These are phyloP conservation scores for Nanorana parkeri DNA, from an alignment of 2,113 vertebrate species.

Conservation along the genomic window DNA sequence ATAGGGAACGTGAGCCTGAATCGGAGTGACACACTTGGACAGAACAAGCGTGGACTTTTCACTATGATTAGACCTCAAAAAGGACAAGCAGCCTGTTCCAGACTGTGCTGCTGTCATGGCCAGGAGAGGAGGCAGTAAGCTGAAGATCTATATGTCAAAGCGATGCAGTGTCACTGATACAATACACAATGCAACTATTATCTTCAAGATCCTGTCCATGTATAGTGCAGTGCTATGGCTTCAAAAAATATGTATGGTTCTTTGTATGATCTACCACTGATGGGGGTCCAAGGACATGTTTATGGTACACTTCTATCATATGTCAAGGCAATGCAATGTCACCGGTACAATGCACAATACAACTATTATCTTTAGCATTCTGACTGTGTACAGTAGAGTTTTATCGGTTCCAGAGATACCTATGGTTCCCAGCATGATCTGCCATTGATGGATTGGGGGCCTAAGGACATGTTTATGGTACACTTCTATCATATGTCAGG, in stretches of 20 bases:
- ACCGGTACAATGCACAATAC: slow-evolving; percentile 23
- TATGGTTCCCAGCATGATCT: neutral
- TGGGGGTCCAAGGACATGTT: neutral
- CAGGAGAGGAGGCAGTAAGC: neutral
- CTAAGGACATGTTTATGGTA: neutral
- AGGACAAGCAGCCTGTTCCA: slow-evolving; percentile 38
- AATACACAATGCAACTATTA: slow-evolving; percentile 33
- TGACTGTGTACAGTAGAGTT: neutral
- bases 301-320: neutral
- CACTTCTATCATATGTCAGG: neutral
- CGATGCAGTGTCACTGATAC: slow-evolving; percentile 32
- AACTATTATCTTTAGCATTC: neutral
- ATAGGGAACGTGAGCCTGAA: slow-evolving; percentile 35
- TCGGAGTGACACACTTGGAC: slow-evolving; percentile 45
- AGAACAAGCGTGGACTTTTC: slow-evolving; percentile 55
- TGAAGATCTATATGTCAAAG: slow-evolving; percentile 23
- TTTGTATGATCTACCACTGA: neutral
- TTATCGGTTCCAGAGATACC: too few relatives aligned
- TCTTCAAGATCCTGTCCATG: neutral
- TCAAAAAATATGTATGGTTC: neutral
- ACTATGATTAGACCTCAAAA: slow-evolving; percentile 49
- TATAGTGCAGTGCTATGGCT: neutral
- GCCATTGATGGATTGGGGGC: neutral
- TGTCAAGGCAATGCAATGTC: slow-evolving; percentile 34
- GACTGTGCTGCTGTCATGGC: slow-evolving; percentile 30